Evolutionary conservation across 2,797 vertebrate genomes (phyloP).

Genomic region (Hippocampus kuda): DNA sequence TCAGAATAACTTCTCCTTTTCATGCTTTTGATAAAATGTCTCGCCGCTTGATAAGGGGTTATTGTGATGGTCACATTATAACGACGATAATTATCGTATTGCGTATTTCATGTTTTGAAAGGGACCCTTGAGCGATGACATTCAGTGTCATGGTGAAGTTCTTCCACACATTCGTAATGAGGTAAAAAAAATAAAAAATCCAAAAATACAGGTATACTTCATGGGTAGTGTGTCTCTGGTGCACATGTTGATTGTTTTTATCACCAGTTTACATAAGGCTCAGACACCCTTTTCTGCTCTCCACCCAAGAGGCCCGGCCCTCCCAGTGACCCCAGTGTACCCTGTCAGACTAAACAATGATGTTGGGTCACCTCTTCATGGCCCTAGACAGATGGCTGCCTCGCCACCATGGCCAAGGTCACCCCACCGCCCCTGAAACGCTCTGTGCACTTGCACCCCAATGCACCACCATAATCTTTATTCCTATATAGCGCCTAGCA

Average conservation of each 20-base stretch:
- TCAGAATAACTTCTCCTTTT: slow-evolving; percentile 36
- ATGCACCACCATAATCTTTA: slow-evolving; percentile 49
- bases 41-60: slow-evolving; percentile 46
- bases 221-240: slow-evolving; percentile 1
- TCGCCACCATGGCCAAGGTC: slow-evolving; percentile 68
- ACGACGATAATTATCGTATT: slow-evolving; percentile 50
- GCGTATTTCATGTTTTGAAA: slow-evolving; percentile 22
- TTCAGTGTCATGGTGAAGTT: slow-evolving; percentile 17
- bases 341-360: slow-evolving; percentile 63
- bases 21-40: slow-evolving; percentile 46
- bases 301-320: slow-evolving; percentile 44
- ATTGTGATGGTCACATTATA: slow-evolving; percentile 42
- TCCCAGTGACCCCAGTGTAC: slow-evolving; percentile 54
- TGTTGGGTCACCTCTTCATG: slow-evolving; percentile 59
- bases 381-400: slow-evolving; percentile 69
- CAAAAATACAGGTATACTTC: not conserved
- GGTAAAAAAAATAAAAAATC: not conserved
- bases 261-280: slow-evolving; percentile 23
- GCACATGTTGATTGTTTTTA: slow-evolving; percentile 32
- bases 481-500: slow-evolving; percentile 36
- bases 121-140: slow-evolving; percentile 17
- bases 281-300: slow-evolving; percentile 32
- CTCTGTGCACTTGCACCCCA: slow-evolving; percentile 54
- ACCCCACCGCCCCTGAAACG: slow-evolving; percentile 40
- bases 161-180: slow-evolving; percentile 4